Evolutionary conservation across 2,113 vertebrate genomes (phyloP).

Genomic region (Corydoras maculifer): DNA sequence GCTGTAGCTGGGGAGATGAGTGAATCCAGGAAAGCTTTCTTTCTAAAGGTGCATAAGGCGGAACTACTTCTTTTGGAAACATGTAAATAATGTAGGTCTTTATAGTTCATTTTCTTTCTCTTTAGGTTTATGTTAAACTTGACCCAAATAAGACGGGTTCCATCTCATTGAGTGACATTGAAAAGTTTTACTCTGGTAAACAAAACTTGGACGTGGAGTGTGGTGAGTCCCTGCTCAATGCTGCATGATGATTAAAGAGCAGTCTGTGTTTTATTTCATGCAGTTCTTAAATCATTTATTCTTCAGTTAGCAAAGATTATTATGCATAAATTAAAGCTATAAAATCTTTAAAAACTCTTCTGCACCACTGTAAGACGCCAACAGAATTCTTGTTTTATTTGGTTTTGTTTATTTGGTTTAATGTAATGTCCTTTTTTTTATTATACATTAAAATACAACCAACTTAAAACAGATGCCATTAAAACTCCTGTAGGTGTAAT

Average conservation of each 20-base stretch:
- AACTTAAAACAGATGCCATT: too few species aligned
- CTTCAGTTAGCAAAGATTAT: too few species aligned
- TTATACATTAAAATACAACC: too few species aligned
- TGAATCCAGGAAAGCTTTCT: conserved; percentile 71
- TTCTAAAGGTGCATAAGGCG: conserved; percentile 67
- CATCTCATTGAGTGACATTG: conserved; percentile 61
- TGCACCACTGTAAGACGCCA: too few species aligned
- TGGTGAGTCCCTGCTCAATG: conserved; percentile 19
- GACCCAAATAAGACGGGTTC: conserved; percentile 73
- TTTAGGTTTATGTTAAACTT: conserved; percentile 75
- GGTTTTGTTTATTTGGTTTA: too few species aligned
- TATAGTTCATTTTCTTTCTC: conserved; percentile 15
- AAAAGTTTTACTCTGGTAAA: conserved; percentile 72
- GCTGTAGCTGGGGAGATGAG: conserved; percentile 74
- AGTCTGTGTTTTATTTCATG: neutral
- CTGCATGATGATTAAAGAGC: neutral
- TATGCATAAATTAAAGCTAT: too few species aligned
- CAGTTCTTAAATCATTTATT: too few species aligned
- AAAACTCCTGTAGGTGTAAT: too few species aligned
- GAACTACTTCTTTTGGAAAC: neutral
- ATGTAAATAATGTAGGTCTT: neutral
- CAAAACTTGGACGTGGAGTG: neutral
- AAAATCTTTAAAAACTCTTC: too few species aligned
- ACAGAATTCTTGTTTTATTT: too few species aligned
- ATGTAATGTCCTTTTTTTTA: too few species aligned